Percentiles rank a stretch among this genome's conserved stretches.
phyloP scores from a whole-genome alignment of 1,140 invertebrate genomes.

The Camponotus vicinus region DNA sequence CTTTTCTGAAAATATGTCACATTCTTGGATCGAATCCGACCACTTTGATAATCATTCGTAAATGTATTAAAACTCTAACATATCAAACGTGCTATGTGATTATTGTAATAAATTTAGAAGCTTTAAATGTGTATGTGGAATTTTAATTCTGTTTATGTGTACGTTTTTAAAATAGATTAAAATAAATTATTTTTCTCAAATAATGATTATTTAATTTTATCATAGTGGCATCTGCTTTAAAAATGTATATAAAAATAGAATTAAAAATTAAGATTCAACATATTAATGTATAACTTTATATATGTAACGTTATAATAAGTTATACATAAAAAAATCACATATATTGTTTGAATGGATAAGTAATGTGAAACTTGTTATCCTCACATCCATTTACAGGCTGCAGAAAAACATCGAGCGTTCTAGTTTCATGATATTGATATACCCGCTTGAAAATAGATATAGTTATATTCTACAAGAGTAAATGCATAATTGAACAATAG shows the following conservation, averaged over 20 bases:
- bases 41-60: neutral
- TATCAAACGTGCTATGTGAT: neutral
- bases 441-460: neutral
- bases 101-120: neutral
- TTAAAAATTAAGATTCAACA: neutral
- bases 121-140: neutral
- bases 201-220: no score
- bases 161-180: neutral
- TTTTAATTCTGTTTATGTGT: neutral
- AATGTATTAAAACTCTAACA: neutral
- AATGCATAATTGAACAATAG: conserved; percentile 24
- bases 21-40: neutral
- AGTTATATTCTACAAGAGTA: neutral
- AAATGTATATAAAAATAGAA: neutral
- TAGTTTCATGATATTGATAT: conserved; percentile 12
- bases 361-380: neutral
- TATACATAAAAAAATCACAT: no score
- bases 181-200: no score
- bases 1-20: neutral
- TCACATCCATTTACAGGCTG: neutral
- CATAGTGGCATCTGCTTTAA: neutral
- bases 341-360: neutral
- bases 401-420: conserved; percentile 6
- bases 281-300: neutral
- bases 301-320: no score